Evolutionary conservation across 1,140 invertebrate species (phyloP), one percentile per base, ranked within the genome.

Genomic region (Linepithema humile): DNA sequence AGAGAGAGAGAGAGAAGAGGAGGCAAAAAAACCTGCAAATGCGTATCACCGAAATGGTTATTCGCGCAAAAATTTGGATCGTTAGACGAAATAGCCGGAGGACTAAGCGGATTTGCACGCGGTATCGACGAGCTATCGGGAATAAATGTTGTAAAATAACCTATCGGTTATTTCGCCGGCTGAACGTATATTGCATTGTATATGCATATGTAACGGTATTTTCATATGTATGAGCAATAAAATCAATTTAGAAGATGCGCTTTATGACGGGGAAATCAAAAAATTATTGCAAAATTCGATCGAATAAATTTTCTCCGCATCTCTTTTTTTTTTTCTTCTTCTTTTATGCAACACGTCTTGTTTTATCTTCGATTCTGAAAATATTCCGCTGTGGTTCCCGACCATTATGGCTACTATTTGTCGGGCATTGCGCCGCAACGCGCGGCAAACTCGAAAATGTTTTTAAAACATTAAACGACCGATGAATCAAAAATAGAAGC

Each of bases 61-160:
- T 77, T 65, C 17, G 10, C 1, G 15, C 26, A 55, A 69, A 78
- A 69, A 69, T 45, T 62, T 40, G 40, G 17, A 67, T 55, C 17
- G 50, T 35, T 38, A 57, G 43, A 40, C 48, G 45, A 70, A 78
- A 70, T 57, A 26, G 50, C 48, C 26, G 48, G 17, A n/a, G 26
- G 35, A 17, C 38, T 80, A 70, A 80, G 9, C 67, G 38, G 48
- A 80, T 80, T 80, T 80, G 26, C 64, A 55, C 23, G n/a, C 23
- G 12, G n/a, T 57, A 70, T 55, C 64, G 15, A 3, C 48, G 2
- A 53, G 55, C 17, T 78, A 55, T 80, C 64, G 48, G 35, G n/a
- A 70, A 57, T 50, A 75, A 75, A 45, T 35, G 43, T n/a, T 40
- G 15, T 43, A 23, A 45, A 15, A 17, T 10, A 32, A 78, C 10